phyloP scores from a whole-genome alignment of 2,113 vertebrate species.

The Acrocephalus kingi region DNA sequence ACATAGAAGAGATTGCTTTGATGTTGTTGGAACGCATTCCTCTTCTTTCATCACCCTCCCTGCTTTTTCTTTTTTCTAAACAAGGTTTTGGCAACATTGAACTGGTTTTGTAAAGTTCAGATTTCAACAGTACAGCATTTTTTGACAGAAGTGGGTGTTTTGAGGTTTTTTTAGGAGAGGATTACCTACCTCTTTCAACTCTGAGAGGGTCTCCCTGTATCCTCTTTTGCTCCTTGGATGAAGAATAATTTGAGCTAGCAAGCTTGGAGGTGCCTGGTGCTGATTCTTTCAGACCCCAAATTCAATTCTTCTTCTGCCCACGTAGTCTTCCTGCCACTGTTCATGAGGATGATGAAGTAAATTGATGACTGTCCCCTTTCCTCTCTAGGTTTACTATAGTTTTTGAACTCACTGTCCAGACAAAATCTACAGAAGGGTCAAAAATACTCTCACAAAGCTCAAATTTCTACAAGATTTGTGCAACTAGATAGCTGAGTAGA shows the following conservation, averaged over 20 bases:
- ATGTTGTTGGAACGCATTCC: slow-evolving; percentile 41
- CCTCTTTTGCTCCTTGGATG: background rate
- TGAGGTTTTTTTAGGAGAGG: background rate
- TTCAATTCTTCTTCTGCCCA: background rate
- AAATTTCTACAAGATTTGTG: background rate
- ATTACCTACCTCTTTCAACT: background rate
- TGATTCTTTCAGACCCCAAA: background rate
- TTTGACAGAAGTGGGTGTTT: background rate
- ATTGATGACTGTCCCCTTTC: background rate
- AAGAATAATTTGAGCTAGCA: background rate
- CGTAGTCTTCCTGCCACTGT: background rate
- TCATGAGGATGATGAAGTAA: background rate
- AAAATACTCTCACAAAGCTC: background rate
- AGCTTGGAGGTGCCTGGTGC: background rate
- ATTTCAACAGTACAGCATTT: slow-evolving; percentile 28
- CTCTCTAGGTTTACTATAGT: background rate
- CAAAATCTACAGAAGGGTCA: background rate
- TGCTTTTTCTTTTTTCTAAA: background rate
- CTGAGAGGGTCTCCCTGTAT: background rate
- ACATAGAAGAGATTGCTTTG: slow-evolving; percentile 51
- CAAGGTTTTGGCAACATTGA: background rate
- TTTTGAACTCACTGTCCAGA: background rate
- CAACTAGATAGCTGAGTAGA: background rate
- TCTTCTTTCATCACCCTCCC: slow-evolving; percentile 40
- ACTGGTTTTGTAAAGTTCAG: slow-evolving; percentile 20